Conservation (phyloP, 37 sponge, comb jelly and placozoan species). For the Aphrocallistes beatrix region DNA sequence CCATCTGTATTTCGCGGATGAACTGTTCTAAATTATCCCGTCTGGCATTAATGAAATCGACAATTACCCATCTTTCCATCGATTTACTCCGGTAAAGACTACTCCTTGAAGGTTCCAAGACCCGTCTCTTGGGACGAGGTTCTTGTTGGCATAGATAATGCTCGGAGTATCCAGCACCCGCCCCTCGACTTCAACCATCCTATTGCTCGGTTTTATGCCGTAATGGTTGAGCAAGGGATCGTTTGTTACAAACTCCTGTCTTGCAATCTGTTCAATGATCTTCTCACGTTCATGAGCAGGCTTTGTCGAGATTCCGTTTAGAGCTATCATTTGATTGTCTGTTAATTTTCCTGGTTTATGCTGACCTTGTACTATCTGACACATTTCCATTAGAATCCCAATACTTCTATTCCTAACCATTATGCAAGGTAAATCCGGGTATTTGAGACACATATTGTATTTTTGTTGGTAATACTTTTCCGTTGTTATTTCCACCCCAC, state of each 20-base stretch:
- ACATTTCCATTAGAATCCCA: not conserved
- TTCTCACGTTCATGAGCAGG: slow-evolving; percentile 31
- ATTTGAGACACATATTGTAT: slow-evolving; percentile 24
- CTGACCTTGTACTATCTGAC: slow-evolving; percentile 50
- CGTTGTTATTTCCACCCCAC: slow-evolving; percentile 26
- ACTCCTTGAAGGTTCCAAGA: slow-evolving; percentile 43
- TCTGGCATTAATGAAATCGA: not conserved
- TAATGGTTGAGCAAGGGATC: slow-evolving; percentile 31
- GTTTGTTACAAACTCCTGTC: not conserved
- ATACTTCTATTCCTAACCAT: slow-evolving; percentile 27
- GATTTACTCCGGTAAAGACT: slow-evolving; percentile 26
- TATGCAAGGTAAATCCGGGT: slow-evolving; percentile 57
- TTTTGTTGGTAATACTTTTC: slow-evolving; percentile 39
- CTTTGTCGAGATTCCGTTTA: slow-evolving; percentile 45
- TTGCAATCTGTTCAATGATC: slow-evolving; percentile 18
- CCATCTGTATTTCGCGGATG: not conserved
- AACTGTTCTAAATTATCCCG: slow-evolving; percentile 9
- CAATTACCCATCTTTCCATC: slow-evolving; percentile 36
- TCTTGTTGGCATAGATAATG: slow-evolving; percentile 18
- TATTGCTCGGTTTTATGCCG: slow-evolving; percentile 26
- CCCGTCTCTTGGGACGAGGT: slow-evolving; percentile 22
- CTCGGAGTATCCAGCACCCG: slow-evolving; percentile 41
- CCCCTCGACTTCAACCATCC: slow-evolving; percentile 39
- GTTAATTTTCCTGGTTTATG: slow-evolving; percentile 39
- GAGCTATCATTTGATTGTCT: slow-evolving; percentile 35